A percentile compares a stretch with the other conserved stretches of the same genome.
phyloP scores from a whole-genome alignment of 2,888 invertebrate genomes.

The Coleophora deauratella region DNA sequence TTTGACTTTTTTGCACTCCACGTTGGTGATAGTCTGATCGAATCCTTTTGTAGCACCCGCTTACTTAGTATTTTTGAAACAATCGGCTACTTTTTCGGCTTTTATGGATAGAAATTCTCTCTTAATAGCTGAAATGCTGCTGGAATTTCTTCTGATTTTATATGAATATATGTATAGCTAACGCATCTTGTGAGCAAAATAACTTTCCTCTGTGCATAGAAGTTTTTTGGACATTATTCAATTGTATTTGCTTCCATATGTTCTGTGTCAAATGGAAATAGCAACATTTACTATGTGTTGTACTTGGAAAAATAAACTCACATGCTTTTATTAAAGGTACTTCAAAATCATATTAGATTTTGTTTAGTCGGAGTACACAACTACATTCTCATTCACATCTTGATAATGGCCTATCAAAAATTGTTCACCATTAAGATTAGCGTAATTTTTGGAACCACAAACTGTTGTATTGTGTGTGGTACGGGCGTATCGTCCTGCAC shows the following conservation, averaged over 20 bases:
- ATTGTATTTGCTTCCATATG: constrained; percentile 2
- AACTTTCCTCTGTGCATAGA: constrained; percentile 1
- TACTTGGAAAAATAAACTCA: background rate
- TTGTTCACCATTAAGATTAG: background rate
- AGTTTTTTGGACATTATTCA: background rate
- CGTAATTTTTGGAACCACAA: constrained; percentile 2
- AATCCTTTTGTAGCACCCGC: no score
- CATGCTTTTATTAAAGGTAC: constrained; percentile 6
- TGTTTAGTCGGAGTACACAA: constrained; percentile 1
- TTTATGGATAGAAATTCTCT: no score
- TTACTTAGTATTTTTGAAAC: no score
- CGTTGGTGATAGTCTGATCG: no score
- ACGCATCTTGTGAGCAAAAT: constrained; percentile 5
- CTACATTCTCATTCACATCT: background rate
- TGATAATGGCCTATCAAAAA: constrained; percentile 3
- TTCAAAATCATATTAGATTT: constrained; percentile 6
- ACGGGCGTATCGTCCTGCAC: constrained; percentile 5
- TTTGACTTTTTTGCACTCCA: no score
- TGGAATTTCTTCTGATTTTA: no score
- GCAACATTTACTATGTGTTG: constrained; percentile 4
- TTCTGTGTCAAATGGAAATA: constrained; percentile 6
- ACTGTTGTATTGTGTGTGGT: constrained; percentile 1
- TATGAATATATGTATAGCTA: constrained; percentile 1
- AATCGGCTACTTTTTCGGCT: no score
- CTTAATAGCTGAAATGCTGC: no score